Evolutionary conservation across 35 echinoderm and acorn worm genomes (phyloP).

Genomic region (Amphiura filiformis): DNA sequence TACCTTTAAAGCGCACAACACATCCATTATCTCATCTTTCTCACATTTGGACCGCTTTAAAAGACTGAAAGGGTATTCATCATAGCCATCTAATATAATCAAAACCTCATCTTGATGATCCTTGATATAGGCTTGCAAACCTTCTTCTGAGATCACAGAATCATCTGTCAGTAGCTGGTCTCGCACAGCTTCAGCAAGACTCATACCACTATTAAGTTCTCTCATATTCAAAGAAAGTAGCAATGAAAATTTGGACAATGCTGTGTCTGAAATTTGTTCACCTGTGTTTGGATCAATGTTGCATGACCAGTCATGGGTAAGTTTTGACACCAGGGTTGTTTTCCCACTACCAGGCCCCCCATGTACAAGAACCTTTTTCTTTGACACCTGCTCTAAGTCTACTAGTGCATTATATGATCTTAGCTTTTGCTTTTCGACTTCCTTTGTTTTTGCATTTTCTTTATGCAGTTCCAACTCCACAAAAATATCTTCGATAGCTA

Average conservation of each 20-base stretch:
- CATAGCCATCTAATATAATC: background rate
- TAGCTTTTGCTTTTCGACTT: background rate
- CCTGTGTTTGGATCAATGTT: background rate
- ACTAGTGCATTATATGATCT: background rate
- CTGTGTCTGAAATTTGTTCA: background rate
- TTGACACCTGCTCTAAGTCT: background rate
- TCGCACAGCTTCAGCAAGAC: background rate
- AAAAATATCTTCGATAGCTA: background rate
- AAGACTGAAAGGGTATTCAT: background rate
- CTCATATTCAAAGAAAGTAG: background rate
- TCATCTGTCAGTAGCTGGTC: background rate
- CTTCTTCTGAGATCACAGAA: background rate
- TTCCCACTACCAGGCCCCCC: background rate
- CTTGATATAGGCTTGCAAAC: background rate
- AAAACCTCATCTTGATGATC: background rate
- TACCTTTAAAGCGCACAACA: background rate
- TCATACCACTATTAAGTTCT: background rate
- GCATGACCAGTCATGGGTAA: background rate
- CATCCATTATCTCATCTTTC: background rate
- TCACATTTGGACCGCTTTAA: background rate
- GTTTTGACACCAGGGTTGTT: constrained; percentile 13
- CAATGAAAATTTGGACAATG: background rate
- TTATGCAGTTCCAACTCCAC: background rate
- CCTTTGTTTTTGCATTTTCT: background rate
- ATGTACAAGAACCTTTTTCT: background rate